Conservation (phyloP, 1,140 invertebrate genomes). For the Copidosoma floridanum region DNA sequence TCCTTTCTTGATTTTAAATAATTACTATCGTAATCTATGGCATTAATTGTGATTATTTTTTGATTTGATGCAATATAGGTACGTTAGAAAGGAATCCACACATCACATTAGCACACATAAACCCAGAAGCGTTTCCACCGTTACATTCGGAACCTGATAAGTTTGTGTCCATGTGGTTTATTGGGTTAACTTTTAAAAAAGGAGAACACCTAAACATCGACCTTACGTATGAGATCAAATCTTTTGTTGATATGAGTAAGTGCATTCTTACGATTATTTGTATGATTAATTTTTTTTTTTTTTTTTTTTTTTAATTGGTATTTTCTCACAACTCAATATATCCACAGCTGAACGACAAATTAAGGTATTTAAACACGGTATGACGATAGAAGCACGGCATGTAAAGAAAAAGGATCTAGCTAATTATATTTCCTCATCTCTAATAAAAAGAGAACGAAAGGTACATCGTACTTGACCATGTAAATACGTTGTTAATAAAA, state of each 20-base stretch:
- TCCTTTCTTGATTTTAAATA: too few relatives aligned
- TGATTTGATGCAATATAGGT: too few relatives aligned
- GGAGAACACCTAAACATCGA: slow-evolving; percentile 86
- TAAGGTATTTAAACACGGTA: slow-evolving; percentile 83
- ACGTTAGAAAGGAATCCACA: slow-evolving; percentile 88
- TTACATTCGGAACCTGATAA: slow-evolving; percentile 51
- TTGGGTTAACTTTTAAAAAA: slow-evolving; percentile 89
- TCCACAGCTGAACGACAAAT: slow-evolving; percentile 73
- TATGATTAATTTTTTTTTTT: too few relatives aligned
- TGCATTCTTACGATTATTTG: too few relatives aligned
- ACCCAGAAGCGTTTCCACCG: slow-evolving; percentile 79
- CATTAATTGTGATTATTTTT: too few relatives aligned
- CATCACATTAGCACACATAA: slow-evolving; percentile 91
- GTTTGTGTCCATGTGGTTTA: slow-evolving; percentile 90
- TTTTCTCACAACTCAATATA: too few relatives aligned
- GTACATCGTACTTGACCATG: too few relatives aligned
- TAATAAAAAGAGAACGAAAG: slow-evolving; percentile 70
- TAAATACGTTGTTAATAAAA: too few relatives aligned
- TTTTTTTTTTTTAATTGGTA: too few relatives aligned
- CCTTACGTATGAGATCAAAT: slow-evolving; percentile 87
- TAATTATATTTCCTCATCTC: slow-evolving; percentile 71
- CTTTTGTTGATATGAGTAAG: slow-evolving; percentile 77
- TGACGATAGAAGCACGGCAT: slow-evolving; percentile 82
- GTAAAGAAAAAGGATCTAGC: slow-evolving; percentile 73
- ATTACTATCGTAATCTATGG: too few relatives aligned